Conservation (phyloP, 1,140 invertebrate species). For the Drosophila rhopaloa region DNA sequence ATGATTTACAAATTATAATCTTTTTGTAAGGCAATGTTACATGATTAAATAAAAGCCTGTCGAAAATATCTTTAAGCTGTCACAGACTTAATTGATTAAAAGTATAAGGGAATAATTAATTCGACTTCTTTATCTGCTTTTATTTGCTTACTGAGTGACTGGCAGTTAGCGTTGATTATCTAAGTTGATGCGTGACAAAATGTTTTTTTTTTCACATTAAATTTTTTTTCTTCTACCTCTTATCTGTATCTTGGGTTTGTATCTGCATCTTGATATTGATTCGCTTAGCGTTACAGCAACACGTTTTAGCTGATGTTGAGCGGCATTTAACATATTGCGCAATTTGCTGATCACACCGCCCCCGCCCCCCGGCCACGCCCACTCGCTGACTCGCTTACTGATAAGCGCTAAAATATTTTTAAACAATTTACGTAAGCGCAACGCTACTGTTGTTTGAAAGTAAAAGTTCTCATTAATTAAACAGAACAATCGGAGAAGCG, state of each 20-base stretch:
- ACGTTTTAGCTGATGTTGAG: conserved; percentile 29
- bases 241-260: conserved; percentile 39
- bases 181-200: conserved; percentile 75
- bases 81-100: too few relatives aligned
- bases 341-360: conserved; percentile 61
- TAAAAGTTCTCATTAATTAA: conserved; percentile 81
- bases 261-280: conserved; percentile 69
- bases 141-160: conserved; percentile 18
- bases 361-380: neutral
- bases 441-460: conserved; percentile 56
- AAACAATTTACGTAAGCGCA: conserved; percentile 76
- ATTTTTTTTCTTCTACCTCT: conserved; percentile 14
- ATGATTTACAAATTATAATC: too few relatives aligned
- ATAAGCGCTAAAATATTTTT: conserved; percentile 64
- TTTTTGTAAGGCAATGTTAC: too few relatives aligned
- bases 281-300: conserved; percentile 43
- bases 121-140: neutral
- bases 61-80: too few relatives aligned
- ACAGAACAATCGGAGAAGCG: conserved; percentile 28
- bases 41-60: too few relatives aligned
- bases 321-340: conserved; percentile 77
- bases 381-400: conserved; percentile 22
- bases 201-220: conserved; percentile 35
- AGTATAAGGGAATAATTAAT: conserved; percentile 3
- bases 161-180: conserved; percentile 77